phyloP scores from a whole-genome alignment of 1,140 invertebrate species.

The Saccostrea echinata region DNA sequence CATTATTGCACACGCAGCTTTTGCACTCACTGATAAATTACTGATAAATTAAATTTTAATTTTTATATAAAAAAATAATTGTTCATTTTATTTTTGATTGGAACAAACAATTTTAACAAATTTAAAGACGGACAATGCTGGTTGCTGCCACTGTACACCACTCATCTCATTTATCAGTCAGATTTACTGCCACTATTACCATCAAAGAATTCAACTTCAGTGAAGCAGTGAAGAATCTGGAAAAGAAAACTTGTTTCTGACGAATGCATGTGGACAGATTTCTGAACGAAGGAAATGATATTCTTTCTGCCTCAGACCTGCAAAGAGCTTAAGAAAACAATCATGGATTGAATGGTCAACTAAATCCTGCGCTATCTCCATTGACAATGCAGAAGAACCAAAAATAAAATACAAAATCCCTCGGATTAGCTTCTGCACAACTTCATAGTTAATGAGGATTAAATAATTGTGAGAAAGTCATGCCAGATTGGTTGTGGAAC shows the following conservation, averaged over 20 bases:
- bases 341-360: constrained; percentile 41
- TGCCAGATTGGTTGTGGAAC: constrained; percentile 49
- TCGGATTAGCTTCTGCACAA: too few species aligned
- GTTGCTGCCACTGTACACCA: constrained; percentile 36
- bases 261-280: constrained; percentile 37
- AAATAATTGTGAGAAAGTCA: constrained; percentile 20
- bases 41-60: too few species aligned
- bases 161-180: constrained; percentile 21
- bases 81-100: too few species aligned
- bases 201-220: constrained; percentile 29
- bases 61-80: too few species aligned
- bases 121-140: constrained; percentile 50
- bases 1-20: too few species aligned
- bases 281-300: constrained; percentile 43
- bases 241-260: constrained; percentile 36
- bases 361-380: neutral
- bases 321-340: neutral
- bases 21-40: too few species aligned
- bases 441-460: constrained; percentile 2
- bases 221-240: constrained; percentile 27
- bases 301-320: constrained; percentile 42
- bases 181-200: constrained; percentile 1
- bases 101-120: too few species aligned
- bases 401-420: constrained; percentile 30
- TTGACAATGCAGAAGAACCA: neutral